Evolutionary conservation across 2,113 vertebrate species (phyloP).

Genomic region (Lepus americanus): DNA sequence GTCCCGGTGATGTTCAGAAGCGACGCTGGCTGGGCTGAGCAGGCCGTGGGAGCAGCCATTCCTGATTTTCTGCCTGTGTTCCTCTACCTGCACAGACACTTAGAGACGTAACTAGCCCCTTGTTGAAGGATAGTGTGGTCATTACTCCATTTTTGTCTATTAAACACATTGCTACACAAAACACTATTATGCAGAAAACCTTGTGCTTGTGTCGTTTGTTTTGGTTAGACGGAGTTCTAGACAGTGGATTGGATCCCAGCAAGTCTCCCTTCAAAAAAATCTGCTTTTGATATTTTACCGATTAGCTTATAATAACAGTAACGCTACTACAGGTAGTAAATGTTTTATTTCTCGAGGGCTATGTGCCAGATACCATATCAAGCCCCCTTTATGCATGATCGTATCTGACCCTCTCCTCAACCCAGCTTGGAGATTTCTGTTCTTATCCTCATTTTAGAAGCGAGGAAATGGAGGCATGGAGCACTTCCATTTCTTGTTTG

Average conservation of each 20-base stretch:
- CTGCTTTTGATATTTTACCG: background rate
- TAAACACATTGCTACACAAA: background rate
- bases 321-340: background rate
- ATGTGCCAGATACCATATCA: background rate
- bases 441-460: conserved; percentile 15
- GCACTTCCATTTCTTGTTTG: background rate
- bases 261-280: conserved; percentile 28
- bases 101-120: background rate
- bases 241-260: background rate
- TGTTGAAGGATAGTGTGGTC: background rate
- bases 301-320: background rate
- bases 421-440: background rate
- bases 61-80: background rate
- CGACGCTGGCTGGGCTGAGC: background rate
- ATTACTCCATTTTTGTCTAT: background rate
- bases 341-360: conserved; percentile 12
- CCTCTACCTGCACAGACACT: background rate
- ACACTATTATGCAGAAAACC: background rate
- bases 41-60: background rate
- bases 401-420: background rate
- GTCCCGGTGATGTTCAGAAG: background rate
- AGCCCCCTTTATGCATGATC: background rate
- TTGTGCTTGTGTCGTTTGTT: background rate
- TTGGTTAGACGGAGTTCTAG: background rate
- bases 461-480: background rate